Evolutionary conservation across 2,113 vertebrate genomes (phyloP), one percentile per base, ranked within the genome.

Genomic region (Lepus europaeus): DNA sequence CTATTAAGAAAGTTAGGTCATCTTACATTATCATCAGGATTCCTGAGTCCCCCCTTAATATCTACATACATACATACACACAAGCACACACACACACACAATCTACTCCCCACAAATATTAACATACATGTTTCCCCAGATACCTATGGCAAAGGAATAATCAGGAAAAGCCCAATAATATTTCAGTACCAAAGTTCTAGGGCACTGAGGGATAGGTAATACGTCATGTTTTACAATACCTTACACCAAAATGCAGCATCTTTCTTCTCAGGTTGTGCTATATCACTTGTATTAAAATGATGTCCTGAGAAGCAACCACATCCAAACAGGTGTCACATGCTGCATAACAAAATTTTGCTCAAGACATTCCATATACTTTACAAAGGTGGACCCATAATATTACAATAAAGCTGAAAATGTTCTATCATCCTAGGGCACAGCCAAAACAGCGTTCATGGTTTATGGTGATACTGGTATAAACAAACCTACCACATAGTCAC

Each of bases 121-220:
- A 10, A 31, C 6, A 5, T 19, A 51, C 20, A 73, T 25, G 36
- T 36, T 36, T 39, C 13, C 14, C 33, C 20, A 69, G n/a, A 74
- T 25, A 68, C 17, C 22, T 66, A 51, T 29, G 61, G 8, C 70
- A 19, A 78, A 72, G 27, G n/a, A 69, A 78, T 25, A 83, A 84
- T 5, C 22, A 61, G 74, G 13, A 20, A 76, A 53, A 27, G 12
- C 10, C 29, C 36, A 86, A 63, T 69, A 1, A 63, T 9, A n/a
- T 1, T 68, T 33, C 5, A 86, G 29, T 33, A 25, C 36, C 17
- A 56, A 87, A 64, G 17, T 49, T 12, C 51, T 33, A 87, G 23
- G 2, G 3, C 80, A 7, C 39, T 27, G 7, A 22, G n/a, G 8
- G n/a, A 0, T 3, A 11, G 13, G 1, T 1, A 22, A 5, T 3